Base-by-base conservation (phyloP, 1,140 invertebrate genomes). In the Calephelis virginiensis region DNA sequence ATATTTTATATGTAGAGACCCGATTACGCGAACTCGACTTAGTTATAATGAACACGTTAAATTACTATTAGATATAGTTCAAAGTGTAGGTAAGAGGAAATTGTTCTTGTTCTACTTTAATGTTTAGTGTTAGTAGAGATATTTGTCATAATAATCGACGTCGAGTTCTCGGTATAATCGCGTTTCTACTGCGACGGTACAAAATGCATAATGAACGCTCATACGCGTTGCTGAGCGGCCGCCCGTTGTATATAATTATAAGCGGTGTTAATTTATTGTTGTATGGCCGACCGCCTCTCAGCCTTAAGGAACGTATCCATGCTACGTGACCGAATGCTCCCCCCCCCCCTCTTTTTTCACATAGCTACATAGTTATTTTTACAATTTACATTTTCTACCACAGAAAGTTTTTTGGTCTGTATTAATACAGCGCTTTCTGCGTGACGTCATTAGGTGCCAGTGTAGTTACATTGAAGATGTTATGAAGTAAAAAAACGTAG, bases 1-100 rank as follows among this genome's bases (percentile, higher is more conserved):
- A 80, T 84, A 82, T 82, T 80, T 75, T 78, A 76, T 71, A 71
- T 61, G 80, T 84, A 84, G 83, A 75, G 76, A 14, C 79, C 77
- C 83, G 83, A 83, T 83, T 78, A 79, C 80, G 73, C 76, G 78
- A 76, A 80, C 76, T 69, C 69, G 63, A 48, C 47, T 13, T n/a
- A 38, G 12, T 40, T 28, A 50, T 63, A 66, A 66, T 68, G 8
- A 64, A 63, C 14, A 14, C 43, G 37, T 61, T 14, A 61, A n/a
- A 61, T n/a, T 10, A 61, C 37, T 13, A 43, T 61, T 13, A 6
- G 40, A 43, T 45, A 45, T 45, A 46, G 14, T 61, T 61, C 7
- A 5, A 13, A 37, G n/a, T 8, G 13, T 5, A 14, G 10, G 37
- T 13, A 11, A 10, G 8, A 14, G 9, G 14, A 60, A 60, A 12